phyloP scores from a whole-genome alignment of 1,140 invertebrate genomes.

The Elymnias hypermnestra region DNA sequence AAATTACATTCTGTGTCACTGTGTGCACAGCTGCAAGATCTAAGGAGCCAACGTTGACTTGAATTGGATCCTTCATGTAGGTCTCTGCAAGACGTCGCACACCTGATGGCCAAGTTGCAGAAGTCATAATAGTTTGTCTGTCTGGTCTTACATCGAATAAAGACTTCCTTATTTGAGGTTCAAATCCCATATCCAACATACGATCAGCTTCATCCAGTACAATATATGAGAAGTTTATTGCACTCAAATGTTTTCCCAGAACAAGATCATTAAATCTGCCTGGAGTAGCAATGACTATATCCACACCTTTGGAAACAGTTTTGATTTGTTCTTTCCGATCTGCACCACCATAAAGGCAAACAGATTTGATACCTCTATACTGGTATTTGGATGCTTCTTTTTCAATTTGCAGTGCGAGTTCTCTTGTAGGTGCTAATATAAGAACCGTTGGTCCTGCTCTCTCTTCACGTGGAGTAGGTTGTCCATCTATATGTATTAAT shows the following conservation, averaged over 20 bases:
- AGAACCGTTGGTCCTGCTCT: slow-evolving; percentile 89
- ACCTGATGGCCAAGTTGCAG: slow-evolving; percentile 91
- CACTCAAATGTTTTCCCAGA: slow-evolving; percentile 79
- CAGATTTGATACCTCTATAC: slow-evolving; percentile 88
- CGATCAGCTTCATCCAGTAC: slow-evolving; percentile 95
- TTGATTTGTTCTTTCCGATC: slow-evolving; percentile 85
- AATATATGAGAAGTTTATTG: slow-evolving; percentile 88
- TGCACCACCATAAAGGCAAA: slow-evolving; percentile 93
- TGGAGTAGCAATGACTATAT: slow-evolving; percentile 93
- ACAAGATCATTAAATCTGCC: slow-evolving; percentile 91
- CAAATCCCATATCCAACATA: slow-evolving; percentile 92
- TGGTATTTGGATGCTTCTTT: slow-evolving; percentile 91
- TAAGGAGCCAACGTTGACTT: slow-evolving; percentile 91
- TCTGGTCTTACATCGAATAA: slow-evolving; percentile 87
- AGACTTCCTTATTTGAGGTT: slow-evolving; percentile 90
- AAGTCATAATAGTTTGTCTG: slow-evolving; percentile 91
- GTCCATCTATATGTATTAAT: slow-evolving; percentile 91
- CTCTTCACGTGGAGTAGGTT: slow-evolving; percentile 81
- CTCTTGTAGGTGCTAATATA: slow-evolving; percentile 92
- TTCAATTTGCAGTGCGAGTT: slow-evolving; percentile 94
- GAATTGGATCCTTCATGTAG: slow-evolving; percentile 92
- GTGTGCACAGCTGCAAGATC: slow-evolving; percentile 90
- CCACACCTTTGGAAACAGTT: slow-evolving; percentile 82
- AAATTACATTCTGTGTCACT: slow-evolving; percentile 85
- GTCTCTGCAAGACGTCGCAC: slow-evolving; percentile 88